phyloP scores from a whole-genome alignment of 53 echinoderm and acorn worm genomes.

The Patiria pectinifera region DNA sequence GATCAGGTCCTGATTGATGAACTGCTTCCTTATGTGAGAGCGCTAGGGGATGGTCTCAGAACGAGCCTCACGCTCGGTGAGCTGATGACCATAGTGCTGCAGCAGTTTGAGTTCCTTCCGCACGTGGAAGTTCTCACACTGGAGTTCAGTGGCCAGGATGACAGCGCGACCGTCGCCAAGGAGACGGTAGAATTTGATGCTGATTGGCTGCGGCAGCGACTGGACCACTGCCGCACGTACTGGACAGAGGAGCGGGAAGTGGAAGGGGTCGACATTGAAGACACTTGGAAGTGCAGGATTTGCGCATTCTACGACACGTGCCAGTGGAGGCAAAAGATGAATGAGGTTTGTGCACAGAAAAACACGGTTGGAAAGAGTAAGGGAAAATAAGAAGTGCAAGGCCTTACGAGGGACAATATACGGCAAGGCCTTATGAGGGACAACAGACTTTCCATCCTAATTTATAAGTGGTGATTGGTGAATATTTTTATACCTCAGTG shows the following conservation, averaged over 20 bases:
- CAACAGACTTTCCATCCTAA: too few relatives aligned
- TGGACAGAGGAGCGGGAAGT: conserved; percentile 81
- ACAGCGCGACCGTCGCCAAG: conserved; percentile 63
- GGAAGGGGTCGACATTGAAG: conserved; percentile 90
- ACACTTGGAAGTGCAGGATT: conserved; percentile 92
- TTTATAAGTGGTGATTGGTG: too few relatives aligned
- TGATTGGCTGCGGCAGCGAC: conserved; percentile 75
- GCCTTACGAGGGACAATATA: not conserved
- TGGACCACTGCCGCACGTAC: conserved; percentile 78
- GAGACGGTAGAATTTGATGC: conserved; percentile 74
- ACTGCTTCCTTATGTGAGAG: conserved; percentile 48
- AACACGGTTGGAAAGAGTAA: conserved; percentile 53
- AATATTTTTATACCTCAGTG: too few relatives aligned
- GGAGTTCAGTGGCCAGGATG: conserved; percentile 76
- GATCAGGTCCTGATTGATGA: conserved; percentile 64
- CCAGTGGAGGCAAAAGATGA: conserved; percentile 85
- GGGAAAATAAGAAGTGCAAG: conserved; percentile 4
- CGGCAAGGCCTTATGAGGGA: not conserved
- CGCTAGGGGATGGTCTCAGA: conserved; percentile 5
- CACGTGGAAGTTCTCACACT: conserved; percentile 74
- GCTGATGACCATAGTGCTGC: conserved; percentile 62
- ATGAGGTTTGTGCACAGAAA: conserved; percentile 72
- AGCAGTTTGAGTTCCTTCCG: conserved; percentile 81
- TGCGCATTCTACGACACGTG: conserved; percentile 80
- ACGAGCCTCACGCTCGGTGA: conserved; percentile 62